These are phyloP conservation scores for Ptychadena robeensis DNA, from an alignment of 2,797 vertebrate genomes.

Conservation along the genomic window DNA sequence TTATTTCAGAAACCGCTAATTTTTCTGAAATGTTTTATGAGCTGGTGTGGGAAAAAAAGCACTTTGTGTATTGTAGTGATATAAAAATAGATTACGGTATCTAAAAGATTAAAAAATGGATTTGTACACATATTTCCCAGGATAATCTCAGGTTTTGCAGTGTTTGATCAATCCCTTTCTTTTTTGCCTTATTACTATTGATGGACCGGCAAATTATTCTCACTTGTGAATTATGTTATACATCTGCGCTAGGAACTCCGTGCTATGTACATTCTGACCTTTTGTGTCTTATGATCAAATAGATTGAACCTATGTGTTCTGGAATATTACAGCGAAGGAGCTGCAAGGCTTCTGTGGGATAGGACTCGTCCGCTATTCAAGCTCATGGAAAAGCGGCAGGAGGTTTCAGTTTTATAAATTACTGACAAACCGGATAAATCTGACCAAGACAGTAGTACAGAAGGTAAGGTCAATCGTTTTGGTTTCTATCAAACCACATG, in stretches of 20 bases:
- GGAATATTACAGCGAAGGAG: conserved; percentile 21
- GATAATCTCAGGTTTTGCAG: conserved; percentile 47
- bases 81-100: conserved; percentile 73
- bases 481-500: too few species aligned
- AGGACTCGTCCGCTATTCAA: not conserved
- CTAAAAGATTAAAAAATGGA: conserved; percentile 76
- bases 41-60: not conserved
- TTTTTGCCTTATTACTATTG: conserved; percentile 49
- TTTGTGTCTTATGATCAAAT: conserved; percentile 52
- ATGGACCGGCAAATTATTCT: conserved; percentile 47
- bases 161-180: conserved; percentile 48
- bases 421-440: not conserved
- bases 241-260: conserved; percentile 11
- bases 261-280: conserved; percentile 40
- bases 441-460: too few species aligned
- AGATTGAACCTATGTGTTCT: conserved; percentile 23
- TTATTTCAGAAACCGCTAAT: not conserved
- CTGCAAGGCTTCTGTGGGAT: conserved; percentile 29
- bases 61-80: conserved; percentile 61
- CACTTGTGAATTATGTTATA: conserved; percentile 49
- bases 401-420: conserved; percentile 30
- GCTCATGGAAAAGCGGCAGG: conserved; percentile 21
- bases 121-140: conserved; percentile 68
- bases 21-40: conserved; percentile 2
- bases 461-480: too few species aligned